Base-by-base conservation (phyloP, 2,888 invertebrate species). In the Ennomos quercinarius region DNA sequence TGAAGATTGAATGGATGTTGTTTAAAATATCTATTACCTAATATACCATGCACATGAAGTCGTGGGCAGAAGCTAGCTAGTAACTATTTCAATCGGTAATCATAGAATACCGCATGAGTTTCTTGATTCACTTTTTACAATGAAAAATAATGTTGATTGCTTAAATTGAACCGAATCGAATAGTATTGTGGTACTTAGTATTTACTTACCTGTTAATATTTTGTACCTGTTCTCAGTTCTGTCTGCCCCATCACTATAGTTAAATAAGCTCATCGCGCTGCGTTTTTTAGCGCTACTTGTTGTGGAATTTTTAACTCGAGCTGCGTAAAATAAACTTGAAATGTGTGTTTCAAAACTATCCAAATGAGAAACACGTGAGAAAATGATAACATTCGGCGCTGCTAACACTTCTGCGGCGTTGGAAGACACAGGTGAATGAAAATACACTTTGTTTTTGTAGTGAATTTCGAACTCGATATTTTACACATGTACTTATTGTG, bases 361-460 rank as follows among this genome's bases (percentile, higher is more conserved):
- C 88, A 84, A 88, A 87, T 89, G 86, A 83, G 76, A 78, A 83
- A 78, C 70, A 79, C 74, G 73, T 77, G 69, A 81, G 72, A 90
- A 89, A 87, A 92, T 92, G 91, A 88, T 90, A 84, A 89, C 90
- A 75, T 91, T 91, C 72, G 83, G 90, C 75, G 85, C 82, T 79
- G 86, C 85, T 64, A 86, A 81, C 78, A 84, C 78, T 81, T 85
- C 87, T 66, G 74, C 86, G 67, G 79, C 87, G 72, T 78, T 82
- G 73, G 91, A 92, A 72, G 91, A 92, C 71, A 84, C 90, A 82
- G 91, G 91, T 92, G 77, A 48, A 56, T 52, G 35, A 49, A 67
- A 68, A 45, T 70, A 68, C 74, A 76, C 73, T 75, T 79, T 77
- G 81, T 81, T 79, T 76, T 76, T 69, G 60, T 73, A 72, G 59